Conservation (phyloP, 2,113 vertebrate genomes). For the Python bivittatus region DNA sequence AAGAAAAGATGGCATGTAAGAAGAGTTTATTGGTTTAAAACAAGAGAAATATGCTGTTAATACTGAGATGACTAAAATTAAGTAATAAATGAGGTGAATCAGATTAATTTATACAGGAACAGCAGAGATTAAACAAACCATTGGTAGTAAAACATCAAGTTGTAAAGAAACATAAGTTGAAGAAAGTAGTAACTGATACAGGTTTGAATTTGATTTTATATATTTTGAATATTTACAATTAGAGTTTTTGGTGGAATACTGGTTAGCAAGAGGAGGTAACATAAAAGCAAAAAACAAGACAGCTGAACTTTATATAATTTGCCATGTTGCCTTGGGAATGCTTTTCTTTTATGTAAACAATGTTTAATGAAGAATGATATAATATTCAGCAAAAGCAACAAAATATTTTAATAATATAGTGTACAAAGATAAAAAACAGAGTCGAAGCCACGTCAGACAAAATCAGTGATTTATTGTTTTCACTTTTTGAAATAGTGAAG, state of each 20-base stretch:
- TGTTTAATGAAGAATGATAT: background rate
- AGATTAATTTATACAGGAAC: background rate
- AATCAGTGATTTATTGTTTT: background rate
- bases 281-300: background rate
- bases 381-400: background rate
- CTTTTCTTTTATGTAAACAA: background rate
- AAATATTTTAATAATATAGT: background rate
- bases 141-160: background rate
- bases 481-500: background rate
- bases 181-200: too few relatives aligned
- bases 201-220: too few relatives aligned
- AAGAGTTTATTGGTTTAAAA: too few relatives aligned
- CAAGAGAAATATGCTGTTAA: too few relatives aligned
- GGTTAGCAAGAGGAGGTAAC: background rate
- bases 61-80: too few relatives aligned
- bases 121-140: background rate
- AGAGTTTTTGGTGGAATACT: too few relatives aligned
- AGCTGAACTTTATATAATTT: background rate
- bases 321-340: too few relatives aligned
- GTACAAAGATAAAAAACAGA: too few relatives aligned
- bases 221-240: too few relatives aligned
- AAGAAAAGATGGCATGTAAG: background rate
- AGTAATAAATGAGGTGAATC: too few relatives aligned
- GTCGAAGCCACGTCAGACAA: too few relatives aligned
- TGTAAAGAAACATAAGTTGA: background rate